Evolutionary conservation across 2,113 vertebrate species (phyloP), one percentile per base, ranked within the genome.

Genomic region (Pachycephala philippinensis): DNA sequence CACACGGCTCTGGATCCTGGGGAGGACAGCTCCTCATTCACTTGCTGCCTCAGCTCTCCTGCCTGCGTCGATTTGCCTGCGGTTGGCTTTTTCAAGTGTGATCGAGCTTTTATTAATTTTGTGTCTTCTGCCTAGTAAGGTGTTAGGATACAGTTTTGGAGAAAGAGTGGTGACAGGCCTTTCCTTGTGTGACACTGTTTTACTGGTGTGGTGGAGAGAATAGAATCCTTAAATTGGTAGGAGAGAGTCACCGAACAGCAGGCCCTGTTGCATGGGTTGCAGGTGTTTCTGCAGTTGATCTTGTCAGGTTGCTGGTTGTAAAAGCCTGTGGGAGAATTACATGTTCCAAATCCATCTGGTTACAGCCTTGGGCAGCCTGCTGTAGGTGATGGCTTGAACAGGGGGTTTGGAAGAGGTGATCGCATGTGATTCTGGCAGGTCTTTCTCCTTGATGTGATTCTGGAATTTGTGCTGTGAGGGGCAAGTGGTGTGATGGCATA

Each of bases 61-160:
- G 59, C 44, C 49, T 79, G 30, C 37, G 6, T n/a, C 11, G 6
- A 5, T 84, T 65, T 89, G 28, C 42, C 15, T 18, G 11, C 21
- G 10, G 11, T 69, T 65, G 61, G 18, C 24, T 71, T 71, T 78
- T 75, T 31, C 42, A 40, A 60, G 23, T 0, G 1, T 42, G 20
- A 28, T 64, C 10, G 16, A 66, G 21, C 26, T 47, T 49, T n/a
- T 65, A 0, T 57, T 42, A 74, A 35, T 74, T 87, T 20, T 12
- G 3, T 3, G 2, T 33, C 10, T 57, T 74, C 19, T 84, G 10
- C n/a, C 16, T 65, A 13, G 28, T 24, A 44, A 47, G 15, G 18
- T 37, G 21, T 64, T 0, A n/a, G 0, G 30, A 9, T 82, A 5
- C 0, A 11, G 18, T 47, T 87, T 45, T 72, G 13, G 53, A 47